Evolutionary conservation across 2,888 invertebrate species (phyloP).

Genomic region (Coremacera marginata): DNA sequence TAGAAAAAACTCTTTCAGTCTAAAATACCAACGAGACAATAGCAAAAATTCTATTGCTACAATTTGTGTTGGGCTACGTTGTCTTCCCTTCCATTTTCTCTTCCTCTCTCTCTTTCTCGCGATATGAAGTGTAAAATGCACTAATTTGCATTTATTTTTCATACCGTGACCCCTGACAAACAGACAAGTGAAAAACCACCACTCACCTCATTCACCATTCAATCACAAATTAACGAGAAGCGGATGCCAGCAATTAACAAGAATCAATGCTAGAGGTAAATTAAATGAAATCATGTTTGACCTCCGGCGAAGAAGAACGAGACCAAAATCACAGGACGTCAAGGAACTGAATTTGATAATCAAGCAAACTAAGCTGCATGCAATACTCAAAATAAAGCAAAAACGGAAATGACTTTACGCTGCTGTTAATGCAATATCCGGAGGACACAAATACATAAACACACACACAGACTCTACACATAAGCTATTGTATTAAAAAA

Average conservation of each 20-base stretch:
- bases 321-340: background rate
- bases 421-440: background rate
- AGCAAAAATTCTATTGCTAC: too few relatives aligned
- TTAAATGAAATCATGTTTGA: background rate
- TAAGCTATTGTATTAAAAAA: background rate
- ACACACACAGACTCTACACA: background rate
- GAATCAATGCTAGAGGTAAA: background rate
- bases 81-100: too few relatives aligned
- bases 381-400: background rate
- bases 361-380: background rate
- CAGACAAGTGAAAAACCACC: background rate
- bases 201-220: background rate
- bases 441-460: background rate
- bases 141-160: too few relatives aligned
- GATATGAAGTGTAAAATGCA: too few relatives aligned
- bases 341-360: conserved; percentile 1
- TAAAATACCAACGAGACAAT: too few relatives aligned
- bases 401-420: background rate
- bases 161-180: too few relatives aligned
- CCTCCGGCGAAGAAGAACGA: background rate
- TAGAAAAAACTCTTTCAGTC: too few relatives aligned
- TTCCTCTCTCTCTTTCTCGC: too few relatives aligned
- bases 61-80: too few relatives aligned
- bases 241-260: conserved; percentile 10
- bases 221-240: background rate